Evolutionary conservation across 2,888 invertebrate genomes (phyloP).

Genomic region (Drepanosiphum platanoidis): DNA sequence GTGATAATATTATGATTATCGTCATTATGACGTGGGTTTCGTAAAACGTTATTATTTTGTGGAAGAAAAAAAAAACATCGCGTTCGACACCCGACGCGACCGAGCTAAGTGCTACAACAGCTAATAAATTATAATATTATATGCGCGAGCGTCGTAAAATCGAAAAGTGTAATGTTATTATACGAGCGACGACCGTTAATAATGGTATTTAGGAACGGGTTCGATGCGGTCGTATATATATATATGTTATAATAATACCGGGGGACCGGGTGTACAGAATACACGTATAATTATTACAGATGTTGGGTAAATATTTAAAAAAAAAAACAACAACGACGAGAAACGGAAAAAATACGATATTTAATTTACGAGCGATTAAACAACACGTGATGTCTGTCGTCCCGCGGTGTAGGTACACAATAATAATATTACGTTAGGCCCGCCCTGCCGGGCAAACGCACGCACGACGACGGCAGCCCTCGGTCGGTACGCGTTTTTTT

Average conservation of each 20-base stretch:
- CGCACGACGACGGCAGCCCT: too few species aligned
- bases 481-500: too few species aligned
- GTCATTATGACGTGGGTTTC: too few species aligned
- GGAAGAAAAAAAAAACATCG: background rate
- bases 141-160: background rate
- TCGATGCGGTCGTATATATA: background rate
- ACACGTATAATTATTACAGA: too few species aligned
- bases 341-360: too few species aligned
- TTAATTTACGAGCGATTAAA: background rate
- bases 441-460: background rate
- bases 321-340: too few species aligned
- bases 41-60: too few species aligned
- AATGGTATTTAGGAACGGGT: conserved; percentile 23
- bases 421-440: too few species aligned
- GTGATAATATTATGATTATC: too few species aligned
- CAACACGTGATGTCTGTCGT: background rate
- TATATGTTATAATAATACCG: too few species aligned
- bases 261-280: too few species aligned
- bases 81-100: too few species aligned
- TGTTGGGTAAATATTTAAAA: background rate
- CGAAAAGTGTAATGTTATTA: background rate
- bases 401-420: background rate
- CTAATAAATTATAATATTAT: conserved; percentile 2
- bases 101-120: background rate
- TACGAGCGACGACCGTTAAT: background rate